Conservation (phyloP, 2,113 vertebrate species). For the Microcebus tavaratra region DNA sequence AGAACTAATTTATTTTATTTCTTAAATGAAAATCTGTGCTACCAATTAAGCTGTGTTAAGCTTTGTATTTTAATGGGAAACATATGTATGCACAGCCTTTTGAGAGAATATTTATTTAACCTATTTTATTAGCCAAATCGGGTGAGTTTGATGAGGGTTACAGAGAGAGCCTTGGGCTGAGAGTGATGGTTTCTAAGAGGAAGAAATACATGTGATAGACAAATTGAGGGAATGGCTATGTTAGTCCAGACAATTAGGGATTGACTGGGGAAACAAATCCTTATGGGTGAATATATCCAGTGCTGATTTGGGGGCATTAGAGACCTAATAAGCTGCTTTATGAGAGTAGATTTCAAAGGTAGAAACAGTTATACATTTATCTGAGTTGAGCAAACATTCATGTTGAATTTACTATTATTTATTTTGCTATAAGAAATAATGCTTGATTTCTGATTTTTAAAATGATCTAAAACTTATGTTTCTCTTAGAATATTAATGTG, state of each 20-base stretch:
- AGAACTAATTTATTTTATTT: conserved; percentile 17
- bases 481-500: neutral
- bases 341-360: neutral
- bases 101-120: neutral
- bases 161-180: neutral
- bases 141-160: neutral
- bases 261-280: neutral
- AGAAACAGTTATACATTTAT: neutral
- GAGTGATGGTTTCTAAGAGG: neutral
- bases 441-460: neutral
- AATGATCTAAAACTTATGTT: conserved; percentile 6
- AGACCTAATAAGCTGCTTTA: neutral
- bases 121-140: neutral
- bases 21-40: conserved; percentile 30
- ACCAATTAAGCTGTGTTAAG: neutral
- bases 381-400: neutral
- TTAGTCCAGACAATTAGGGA: neutral
- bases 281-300: neutral
- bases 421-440: neutral
- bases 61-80: neutral
- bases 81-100: neutral
- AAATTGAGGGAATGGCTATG: neutral
- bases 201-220: neutral
- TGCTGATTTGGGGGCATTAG: neutral
- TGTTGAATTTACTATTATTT: neutral